Base-by-base conservation (phyloP, 2,888 invertebrate species). In the Eristalis intricaria region DNA sequence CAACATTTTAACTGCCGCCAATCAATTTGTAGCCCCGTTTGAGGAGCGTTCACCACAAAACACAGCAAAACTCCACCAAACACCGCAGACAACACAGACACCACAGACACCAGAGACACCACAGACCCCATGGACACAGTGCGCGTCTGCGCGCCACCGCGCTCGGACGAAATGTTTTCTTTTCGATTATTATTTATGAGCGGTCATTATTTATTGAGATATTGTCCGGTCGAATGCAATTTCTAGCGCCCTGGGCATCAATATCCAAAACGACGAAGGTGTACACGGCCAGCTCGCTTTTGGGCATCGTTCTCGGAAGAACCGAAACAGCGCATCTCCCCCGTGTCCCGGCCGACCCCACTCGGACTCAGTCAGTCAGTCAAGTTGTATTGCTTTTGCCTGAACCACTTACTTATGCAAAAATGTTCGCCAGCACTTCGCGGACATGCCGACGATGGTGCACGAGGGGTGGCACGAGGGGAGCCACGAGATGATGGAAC, bases 191-290 rank as follows among this genome's bases (percentile, higher is more conserved):
- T 91, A 91, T 91, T 91, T 91, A 91, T 91, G 90, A 90, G 90
- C 90, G 90, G 91, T 91, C 90, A 91, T 91, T 91, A 91, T 91
- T 91, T 91, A 91, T 91, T 91, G 91, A 91, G 91, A 91, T 91
- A 91, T 91, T 90, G 90, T 91, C 89, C 90, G 89, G 89, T 89
- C 89, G 90, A 90, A 90, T 90, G 90, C 89, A 90, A 91, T 90
- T 91, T 91, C 90, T 91, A 91, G 91, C 90, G 91, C 91, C 91
- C 90, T 90, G 89, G 90, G 91, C 90, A 89, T 84, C 89, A 90
- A 90, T 90, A 86, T 89, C 89, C 89, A 89, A 89, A 89, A 89
- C 75, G 50, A 60, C 13, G 15, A 23, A 60, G 70, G 64, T 79
- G 60, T 22, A 60, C 15, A 29, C 13, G 15, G 5, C 4, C 7